phyloP scores from a whole-genome alignment of 2,797 vertebrate species.

The Champsocephalus esox region DNA sequence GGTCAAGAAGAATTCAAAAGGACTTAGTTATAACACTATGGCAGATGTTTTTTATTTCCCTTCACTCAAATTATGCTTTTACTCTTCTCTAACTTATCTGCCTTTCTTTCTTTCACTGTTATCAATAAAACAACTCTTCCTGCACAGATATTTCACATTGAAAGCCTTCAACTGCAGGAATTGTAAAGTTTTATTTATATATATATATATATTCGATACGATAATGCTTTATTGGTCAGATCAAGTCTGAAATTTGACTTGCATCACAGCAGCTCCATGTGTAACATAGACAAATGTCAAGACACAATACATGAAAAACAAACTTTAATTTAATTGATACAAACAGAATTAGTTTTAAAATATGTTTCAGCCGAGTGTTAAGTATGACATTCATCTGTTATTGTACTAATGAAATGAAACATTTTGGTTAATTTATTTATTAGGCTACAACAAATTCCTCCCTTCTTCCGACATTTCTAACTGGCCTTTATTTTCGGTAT shows the following conservation, averaged over 20 bases:
- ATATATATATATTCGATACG: rapidly evolving
- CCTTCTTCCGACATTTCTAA: not conserved
- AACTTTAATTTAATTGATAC: too few species aligned
- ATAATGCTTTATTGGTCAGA: too few species aligned
- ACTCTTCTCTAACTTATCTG: too few species aligned
- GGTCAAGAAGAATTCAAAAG: too few species aligned
- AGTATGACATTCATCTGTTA: not conserved
- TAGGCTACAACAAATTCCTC: not conserved
- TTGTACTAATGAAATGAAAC: not conserved
- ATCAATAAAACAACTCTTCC: constrained; percentile 7
- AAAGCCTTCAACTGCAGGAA: not conserved
- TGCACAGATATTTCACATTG: constrained; percentile 1
- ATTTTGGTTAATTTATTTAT: not conserved
- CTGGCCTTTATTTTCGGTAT: not conserved
- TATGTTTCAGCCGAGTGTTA: not conserved
- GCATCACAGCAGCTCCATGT: too few species aligned
- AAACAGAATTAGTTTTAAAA: not conserved
- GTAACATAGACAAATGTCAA: too few species aligned
- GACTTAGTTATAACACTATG: too few species aligned
- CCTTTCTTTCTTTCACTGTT: not conserved
- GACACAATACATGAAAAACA: too few species aligned
- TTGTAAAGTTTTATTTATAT: not conserved
- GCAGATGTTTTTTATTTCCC: too few species aligned
- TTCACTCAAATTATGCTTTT: too few species aligned
- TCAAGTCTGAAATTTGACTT: too few species aligned